phyloP scores from a whole-genome alignment of 1,140 invertebrate genomes.

The Caenorhabditis elegans region DNA sequence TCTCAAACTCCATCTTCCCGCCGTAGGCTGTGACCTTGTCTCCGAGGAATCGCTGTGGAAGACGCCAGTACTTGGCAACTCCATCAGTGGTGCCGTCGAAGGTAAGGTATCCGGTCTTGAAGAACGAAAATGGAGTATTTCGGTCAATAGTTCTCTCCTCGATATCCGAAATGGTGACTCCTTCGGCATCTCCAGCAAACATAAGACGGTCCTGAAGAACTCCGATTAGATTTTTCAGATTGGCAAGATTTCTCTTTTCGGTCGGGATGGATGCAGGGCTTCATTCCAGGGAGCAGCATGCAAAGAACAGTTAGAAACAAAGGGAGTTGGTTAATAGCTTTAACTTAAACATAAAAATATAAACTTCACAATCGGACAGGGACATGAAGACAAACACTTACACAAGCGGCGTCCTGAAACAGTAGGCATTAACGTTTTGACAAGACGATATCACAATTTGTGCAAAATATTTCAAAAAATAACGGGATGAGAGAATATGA shows the following conservation, averaged over 20 bases:
- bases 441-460: too few species aligned
- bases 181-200: constrained; percentile 59
- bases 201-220: constrained; percentile 66
- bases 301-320: neutral
- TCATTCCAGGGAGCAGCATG: neutral
- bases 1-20: constrained; percentile 58
- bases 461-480: too few species aligned
- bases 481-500: too few species aligned
- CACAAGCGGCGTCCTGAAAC: constrained; percentile 54
- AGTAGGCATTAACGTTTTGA: constrained; percentile 3
- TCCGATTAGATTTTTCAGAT: neutral
- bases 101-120: constrained; percentile 55
- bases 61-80: constrained; percentile 76
- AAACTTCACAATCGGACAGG: constrained; percentile 46
- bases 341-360: constrained; percentile 32
- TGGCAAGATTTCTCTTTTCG: neutral
- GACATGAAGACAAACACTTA: constrained; percentile 48
- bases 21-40: constrained; percentile 73
- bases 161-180: constrained; percentile 59
- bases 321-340: neutral
- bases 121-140: constrained; percentile 53
- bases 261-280: neutral
- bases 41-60: constrained; percentile 81
- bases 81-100: constrained; percentile 48
- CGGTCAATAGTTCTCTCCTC: constrained; percentile 44